Conservation (phyloP, 2,888 invertebrate species). For the Tenthredo livida region DNA sequence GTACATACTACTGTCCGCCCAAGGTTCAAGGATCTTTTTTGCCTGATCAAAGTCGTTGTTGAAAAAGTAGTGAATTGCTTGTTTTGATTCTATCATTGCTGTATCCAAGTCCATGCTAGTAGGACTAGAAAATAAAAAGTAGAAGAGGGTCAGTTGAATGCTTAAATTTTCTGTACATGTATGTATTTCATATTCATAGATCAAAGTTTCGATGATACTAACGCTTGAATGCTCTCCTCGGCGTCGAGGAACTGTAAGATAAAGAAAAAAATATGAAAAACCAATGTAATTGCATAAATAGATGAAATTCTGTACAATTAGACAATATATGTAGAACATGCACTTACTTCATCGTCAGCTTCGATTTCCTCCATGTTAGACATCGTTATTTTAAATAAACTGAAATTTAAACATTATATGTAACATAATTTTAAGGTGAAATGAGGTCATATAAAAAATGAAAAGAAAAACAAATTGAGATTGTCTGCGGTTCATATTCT, state of each 20-base stretch:
- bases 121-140: slow-evolving; percentile 64
- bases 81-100: slow-evolving; percentile 88
- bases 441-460: background rate
- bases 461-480: background rate
- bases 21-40: slow-evolving; percentile 87
- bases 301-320: background rate
- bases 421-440: background rate
- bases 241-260: slow-evolving; percentile 80
- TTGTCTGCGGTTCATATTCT: background rate
- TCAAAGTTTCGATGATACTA: slow-evolving; percentile 63
- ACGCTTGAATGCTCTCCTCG: slow-evolving; percentile 77
- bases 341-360: slow-evolving; percentile 73
- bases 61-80: slow-evolving; percentile 93
- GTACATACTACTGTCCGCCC: slow-evolving; percentile 92
- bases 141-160: background rate
- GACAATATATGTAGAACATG: background rate
- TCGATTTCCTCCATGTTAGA: slow-evolving; percentile 73
- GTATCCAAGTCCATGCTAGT: slow-evolving; percentile 83
- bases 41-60: slow-evolving; percentile 95
- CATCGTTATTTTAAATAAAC: background rate
- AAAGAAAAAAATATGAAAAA: slow-evolving; percentile 52
- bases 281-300: background rate
- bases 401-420: background rate
- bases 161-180: background rate
- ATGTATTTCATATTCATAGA: background rate